Evolutionary conservation across 2,113 vertebrate genomes (phyloP).

Genomic region (Rallus limicola): DNA sequence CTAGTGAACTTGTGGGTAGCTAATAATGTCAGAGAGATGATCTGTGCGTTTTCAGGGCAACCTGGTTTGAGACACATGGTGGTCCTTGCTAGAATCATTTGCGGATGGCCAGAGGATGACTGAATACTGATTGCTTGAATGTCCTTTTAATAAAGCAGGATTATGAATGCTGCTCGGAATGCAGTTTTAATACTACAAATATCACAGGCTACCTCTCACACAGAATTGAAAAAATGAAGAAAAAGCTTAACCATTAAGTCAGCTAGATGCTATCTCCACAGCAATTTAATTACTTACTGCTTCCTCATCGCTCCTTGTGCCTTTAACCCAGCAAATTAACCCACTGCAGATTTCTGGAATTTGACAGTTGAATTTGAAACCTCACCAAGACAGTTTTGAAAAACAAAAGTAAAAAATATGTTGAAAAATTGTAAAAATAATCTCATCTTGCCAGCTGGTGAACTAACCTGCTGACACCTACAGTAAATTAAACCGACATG

Average conservation of each 20-base stretch:
- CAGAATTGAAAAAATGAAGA: not conserved
- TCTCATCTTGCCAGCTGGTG: not conserved
- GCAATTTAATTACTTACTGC: conserved; percentile 38
- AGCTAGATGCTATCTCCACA: not conserved
- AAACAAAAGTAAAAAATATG: not conserved
- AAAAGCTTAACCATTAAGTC: not conserved
- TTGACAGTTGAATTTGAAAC: conserved; percentile 11
- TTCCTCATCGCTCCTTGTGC: not conserved
- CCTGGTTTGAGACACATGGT: not conserved
- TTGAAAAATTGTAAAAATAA: not conserved
- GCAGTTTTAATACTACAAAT: not conserved
- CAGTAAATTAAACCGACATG: not conserved
- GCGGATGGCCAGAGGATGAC: not conserved
- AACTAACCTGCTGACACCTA: not conserved
- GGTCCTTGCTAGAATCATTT: not conserved
- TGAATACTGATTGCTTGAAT: not conserved
- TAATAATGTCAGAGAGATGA: not conserved
- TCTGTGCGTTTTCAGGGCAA: not conserved
- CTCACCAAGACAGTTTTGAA: not conserved
- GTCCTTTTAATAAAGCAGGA: not conserved
- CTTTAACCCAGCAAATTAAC: not conserved
- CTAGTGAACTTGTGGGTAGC: not conserved
- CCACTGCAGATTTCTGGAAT: not conserved
- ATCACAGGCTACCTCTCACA: not conserved
- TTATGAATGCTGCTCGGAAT: not conserved